phyloP scores from a whole-genome alignment of 2,888 invertebrate genomes.

The Tipula unca region DNA sequence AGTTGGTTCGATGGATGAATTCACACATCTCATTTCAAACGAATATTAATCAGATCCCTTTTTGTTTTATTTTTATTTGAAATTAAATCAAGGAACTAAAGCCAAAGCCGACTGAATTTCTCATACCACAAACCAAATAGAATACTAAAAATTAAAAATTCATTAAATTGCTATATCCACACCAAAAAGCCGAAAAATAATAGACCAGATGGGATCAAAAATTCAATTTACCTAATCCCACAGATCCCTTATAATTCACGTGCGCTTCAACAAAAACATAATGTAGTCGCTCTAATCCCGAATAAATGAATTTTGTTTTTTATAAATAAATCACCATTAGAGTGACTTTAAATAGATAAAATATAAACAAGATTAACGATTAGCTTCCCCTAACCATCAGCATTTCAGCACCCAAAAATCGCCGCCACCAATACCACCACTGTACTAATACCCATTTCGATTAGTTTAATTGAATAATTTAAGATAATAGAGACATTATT shows the following conservation, averaged over 20 bases:
- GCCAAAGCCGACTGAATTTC: too few species aligned
- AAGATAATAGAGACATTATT: not conserved
- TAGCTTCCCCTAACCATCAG: not conserved
- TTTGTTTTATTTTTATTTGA: too few species aligned
- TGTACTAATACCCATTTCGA: not conserved
- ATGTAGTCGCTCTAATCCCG: not conserved
- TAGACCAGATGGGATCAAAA: not conserved
- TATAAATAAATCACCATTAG: not conserved
- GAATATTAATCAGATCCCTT: too few species aligned
- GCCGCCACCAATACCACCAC: not conserved
- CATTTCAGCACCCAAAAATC: not conserved
- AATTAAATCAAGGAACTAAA: too few species aligned
- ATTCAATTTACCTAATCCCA: not conserved
- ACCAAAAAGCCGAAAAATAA: not conserved
- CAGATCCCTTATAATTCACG: not conserved
- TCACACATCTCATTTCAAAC: too few species aligned
- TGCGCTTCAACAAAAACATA: not conserved
- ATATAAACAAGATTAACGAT: not conserved
- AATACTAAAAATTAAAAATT: too few species aligned
- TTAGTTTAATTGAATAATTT: not conserved
- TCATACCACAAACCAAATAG: too few species aligned
- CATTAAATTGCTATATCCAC: not conserved
- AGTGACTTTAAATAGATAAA: not conserved
- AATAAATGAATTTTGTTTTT: not conserved
- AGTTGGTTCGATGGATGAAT: too few species aligned